Conservation (phyloP, 2,888 invertebrate species). For the Monoplex corrugatus region DNA sequence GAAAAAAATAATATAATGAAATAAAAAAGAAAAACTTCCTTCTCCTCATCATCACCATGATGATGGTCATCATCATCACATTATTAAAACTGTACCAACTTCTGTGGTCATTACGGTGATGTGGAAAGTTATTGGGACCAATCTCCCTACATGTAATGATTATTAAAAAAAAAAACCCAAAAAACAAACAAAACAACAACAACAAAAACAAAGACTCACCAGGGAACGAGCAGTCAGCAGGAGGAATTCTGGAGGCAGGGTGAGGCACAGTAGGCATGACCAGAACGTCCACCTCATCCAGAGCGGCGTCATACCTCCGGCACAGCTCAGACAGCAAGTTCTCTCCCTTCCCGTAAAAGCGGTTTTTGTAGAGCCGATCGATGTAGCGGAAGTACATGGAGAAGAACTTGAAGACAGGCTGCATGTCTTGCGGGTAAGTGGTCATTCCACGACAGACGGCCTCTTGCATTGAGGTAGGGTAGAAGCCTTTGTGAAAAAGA, state of each 20-base stretch:
- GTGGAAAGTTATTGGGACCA: too few relatives aligned
- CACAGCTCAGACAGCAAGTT: slow-evolving; percentile 61
- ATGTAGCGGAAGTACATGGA: slow-evolving; percentile 60
- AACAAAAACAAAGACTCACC: too few relatives aligned
- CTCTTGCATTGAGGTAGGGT: slow-evolving; percentile 59
- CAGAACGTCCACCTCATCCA: slow-evolving; percentile 68
- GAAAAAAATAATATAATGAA: too few relatives aligned
- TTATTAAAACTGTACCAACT: too few relatives aligned
- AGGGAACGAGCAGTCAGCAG: slow-evolving; percentile 27
- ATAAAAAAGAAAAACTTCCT: too few relatives aligned
- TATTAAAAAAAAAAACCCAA: too few relatives aligned
- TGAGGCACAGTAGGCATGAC: slow-evolving; percentile 71
- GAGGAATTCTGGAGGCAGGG: slow-evolving; percentile 57
- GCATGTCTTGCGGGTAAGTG: slow-evolving; percentile 57
- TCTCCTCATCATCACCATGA: too few relatives aligned
- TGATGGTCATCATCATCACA: too few relatives aligned
- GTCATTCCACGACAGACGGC: slow-evolving; percentile 56
- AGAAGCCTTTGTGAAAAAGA: slow-evolving; percentile 61
- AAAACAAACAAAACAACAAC: too few relatives aligned
- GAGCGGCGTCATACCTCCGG: slow-evolving; percentile 63
- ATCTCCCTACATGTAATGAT: too few relatives aligned
- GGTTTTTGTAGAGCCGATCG: slow-evolving; percentile 61
- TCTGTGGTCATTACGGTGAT: too few relatives aligned
- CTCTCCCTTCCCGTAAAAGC: slow-evolving; percentile 64
- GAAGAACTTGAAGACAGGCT: slow-evolving; percentile 58